Evolutionary conservation across 2,113 vertebrate genomes (phyloP).

Genomic region (Limnothrissa miodon): DNA sequence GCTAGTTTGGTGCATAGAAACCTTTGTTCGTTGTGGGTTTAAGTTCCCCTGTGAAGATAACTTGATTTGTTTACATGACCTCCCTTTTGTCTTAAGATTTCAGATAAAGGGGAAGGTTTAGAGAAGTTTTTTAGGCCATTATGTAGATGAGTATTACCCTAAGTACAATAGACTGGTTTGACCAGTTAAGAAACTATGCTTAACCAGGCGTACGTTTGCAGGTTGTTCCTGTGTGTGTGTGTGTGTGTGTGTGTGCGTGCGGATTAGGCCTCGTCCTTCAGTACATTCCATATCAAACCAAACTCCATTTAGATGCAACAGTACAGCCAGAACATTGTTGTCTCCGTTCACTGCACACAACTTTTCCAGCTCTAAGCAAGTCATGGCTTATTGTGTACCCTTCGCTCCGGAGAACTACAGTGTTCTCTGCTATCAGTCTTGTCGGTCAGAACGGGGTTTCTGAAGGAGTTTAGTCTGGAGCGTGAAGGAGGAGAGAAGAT

Average conservation of each 20-base stretch:
- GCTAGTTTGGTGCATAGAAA: neutral
- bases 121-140: neutral
- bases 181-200: slow-evolving; percentile 30
- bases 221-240: neutral
- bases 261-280: neutral
- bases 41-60: neutral
- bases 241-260: neutral
- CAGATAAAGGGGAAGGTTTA: neutral
- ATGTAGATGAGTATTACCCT: neutral
- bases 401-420: neutral
- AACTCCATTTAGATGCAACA: neutral
- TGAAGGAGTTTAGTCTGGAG: neutral
- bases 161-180: slow-evolving; percentile 29
- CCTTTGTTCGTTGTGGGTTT: neutral
- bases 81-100: neutral
- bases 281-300: neutral
- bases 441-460: neutral
- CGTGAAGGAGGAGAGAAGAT: neutral
- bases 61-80: neutral
- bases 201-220: neutral
- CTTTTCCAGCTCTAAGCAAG: neutral
- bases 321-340: neutral
- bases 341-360: neutral
- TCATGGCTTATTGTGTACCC: neutral
- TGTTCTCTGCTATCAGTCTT: neutral